These are phyloP conservation scores for Heterodera carotae DNA, from an alignment of 1,140 invertebrate species.

Conservation along the genomic window DNA sequence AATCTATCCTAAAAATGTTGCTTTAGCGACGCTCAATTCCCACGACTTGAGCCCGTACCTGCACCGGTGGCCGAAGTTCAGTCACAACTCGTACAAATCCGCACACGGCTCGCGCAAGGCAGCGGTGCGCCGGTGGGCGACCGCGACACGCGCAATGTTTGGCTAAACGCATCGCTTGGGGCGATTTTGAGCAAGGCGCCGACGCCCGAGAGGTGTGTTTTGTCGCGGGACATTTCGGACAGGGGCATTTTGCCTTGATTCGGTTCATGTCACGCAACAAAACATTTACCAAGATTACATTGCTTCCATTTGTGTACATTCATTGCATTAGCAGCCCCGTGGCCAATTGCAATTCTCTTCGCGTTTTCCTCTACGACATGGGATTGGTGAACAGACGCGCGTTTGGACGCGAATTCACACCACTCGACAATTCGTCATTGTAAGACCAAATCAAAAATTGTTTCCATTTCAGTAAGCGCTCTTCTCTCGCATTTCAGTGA, in stretches of 20 bases:
- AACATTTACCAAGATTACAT: too few species aligned
- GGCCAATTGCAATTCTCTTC: constrained; percentile 54
- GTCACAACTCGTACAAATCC: constrained; percentile 68
- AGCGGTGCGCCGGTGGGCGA: constrained; percentile 64
- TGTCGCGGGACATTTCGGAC: too few species aligned
- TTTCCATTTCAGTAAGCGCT: neutral
- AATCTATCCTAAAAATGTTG: constrained; percentile 23
- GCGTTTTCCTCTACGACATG: constrained; percentile 63
- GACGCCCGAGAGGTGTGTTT: constrained; percentile 41
- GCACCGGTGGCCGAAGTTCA: constrained; percentile 70
- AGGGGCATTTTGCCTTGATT: too few species aligned
- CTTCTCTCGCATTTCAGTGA: constrained; percentile 34
- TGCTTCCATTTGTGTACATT: too few species aligned
- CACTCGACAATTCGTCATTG: constrained; percentile 48
- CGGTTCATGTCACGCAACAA: too few species aligned
- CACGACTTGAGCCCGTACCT: constrained; percentile 74
- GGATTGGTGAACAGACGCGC: constrained; percentile 52
- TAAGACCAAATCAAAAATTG: constrained; percentile 10
- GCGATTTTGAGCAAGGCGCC: constrained; percentile 49
- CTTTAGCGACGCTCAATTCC: constrained; percentile 79
- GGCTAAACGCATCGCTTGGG: constrained; percentile 52
- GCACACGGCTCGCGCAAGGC: constrained; percentile 40
- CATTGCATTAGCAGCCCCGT: constrained; percentile 39
- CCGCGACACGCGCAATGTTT: constrained; percentile 48
- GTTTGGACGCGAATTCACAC: constrained; percentile 49